Evolutionary conservation across 2,797 vertebrate species (phyloP), one percentile per base, ranked within the genome.

Genomic region (Emydoidea blandingii): DNA sequence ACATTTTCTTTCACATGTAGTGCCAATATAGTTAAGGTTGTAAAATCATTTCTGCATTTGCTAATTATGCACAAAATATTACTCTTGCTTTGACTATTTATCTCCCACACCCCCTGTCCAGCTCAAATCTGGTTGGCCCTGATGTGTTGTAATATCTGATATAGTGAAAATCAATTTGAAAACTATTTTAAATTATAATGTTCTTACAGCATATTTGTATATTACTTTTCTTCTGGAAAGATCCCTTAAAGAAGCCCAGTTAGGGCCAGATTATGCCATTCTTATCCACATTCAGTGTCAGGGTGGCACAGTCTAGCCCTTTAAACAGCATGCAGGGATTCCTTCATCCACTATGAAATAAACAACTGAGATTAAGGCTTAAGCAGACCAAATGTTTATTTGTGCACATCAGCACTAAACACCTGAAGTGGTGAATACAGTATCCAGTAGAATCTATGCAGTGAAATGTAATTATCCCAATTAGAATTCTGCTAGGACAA

Each of bases 41-140:
- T 47, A 49, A 78, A 49, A 72, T 62, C 5, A 10, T 27, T 41
- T 68, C 23, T 54, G 31, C 34, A 54, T 23, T 54, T 86, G n/a
- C 53, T 52, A 65, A 74, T 95, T 94, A 92, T 95, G 96, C 93
- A 37, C 31, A 52, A 21, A 81, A 23, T 81, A 52, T 94, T 86
- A 62, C 95, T 97, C 95, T 95, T 97, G 95, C 95, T 97, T 88
- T 57, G 93, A 95, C 84, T 96, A 79, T 84, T 95, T 97, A 86
- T 82, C 59, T 96, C 68, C 85, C 81, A 21, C 11, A 47, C 74
- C 88, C 82, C 23, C 2, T 81, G 93, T 95, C 91, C 86, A 92
- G 82, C 84, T 83, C 89, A 88, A 94, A 94, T 89, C 27, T 1
- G 4, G 79, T 0, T 93, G 92, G 96, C 93, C 92, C 94, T 88